Evolutionary conservation across 2,888 invertebrate species (phyloP), one percentile per base, ranked within the genome.

Genomic region (Cephonodes hylas): DNA sequence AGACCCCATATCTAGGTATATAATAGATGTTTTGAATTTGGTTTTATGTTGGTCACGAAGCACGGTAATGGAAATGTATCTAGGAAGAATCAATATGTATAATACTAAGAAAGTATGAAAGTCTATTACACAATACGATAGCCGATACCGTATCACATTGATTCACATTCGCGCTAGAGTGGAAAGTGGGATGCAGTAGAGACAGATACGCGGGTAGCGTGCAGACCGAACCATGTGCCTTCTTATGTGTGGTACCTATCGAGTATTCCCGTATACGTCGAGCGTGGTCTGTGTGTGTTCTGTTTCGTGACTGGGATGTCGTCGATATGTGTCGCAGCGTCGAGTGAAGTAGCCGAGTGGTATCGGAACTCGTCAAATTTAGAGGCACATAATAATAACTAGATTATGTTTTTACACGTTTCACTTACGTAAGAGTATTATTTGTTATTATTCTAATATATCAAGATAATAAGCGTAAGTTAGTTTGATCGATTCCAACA

Each of bases 401-500:
- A 84, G 77, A 85, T 82, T 84, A 83, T 84, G 77, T 80, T 76
- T 81, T 79, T 84, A 86, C 75, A 83, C 79, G 77, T 81, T 73
- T 81, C 70, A 80, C 84, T 85, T 86, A 90, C 62, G 80, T 86
- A 81, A 86, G 83, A 86, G 82, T 86, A 85, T 83, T 81, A 77
- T 79, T 81, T 83, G 79, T 75, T 64, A 69, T 73, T 74, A 87
- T 76, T 83, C 86, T 90, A 88, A 82, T 80, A 87, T 89, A 89
- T 86, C 84, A 80, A 88, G 87, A 87, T 91, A 91, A 88, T 91
- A 91, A 91, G 91, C 91, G 91, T 91, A 91, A 87, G 86, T 85
- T 83, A 87, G 85, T 83, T 80, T 80, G 77, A 84, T 82, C 83
- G 75, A 80, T 82, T 75, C 85, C 79, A 81, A 85, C 81, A 68